These are phyloP conservation scores for Oscheius sp. DNA, from an alignment of 2,888 invertebrate species.

Conservation along the genomic window DNA sequence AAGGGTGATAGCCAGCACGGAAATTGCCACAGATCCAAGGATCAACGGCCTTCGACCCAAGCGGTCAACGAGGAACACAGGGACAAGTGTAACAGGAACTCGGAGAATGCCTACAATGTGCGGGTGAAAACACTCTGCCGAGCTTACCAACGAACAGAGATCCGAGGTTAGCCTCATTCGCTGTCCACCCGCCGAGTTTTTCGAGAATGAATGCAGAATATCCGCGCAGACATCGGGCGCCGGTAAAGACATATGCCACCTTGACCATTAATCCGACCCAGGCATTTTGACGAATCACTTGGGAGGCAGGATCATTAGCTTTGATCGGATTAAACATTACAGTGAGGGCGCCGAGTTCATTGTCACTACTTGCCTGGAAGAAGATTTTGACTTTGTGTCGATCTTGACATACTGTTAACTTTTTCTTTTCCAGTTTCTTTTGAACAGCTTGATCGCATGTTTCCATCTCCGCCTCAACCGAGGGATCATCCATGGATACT, in stretches of 20 bases:
- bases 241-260: constrained; percentile 55
- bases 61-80: constrained; percentile 49
- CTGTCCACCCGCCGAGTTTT: constrained; percentile 39
- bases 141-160: constrained; percentile 35
- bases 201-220: constrained; percentile 47
- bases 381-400: no score
- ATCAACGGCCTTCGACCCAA: constrained; percentile 49
- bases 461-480: constrained; percentile 41
- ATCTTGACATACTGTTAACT: constrained; percentile 12
- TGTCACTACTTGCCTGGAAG: no score
- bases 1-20: constrained; percentile 31
- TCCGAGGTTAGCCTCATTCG: constrained; percentile 34
- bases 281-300: constrained; percentile 43
- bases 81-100: constrained; percentile 48
- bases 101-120: constrained; percentile 39
- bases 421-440: constrained; percentile 37
- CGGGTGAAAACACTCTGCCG: background rate
- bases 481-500: constrained; percentile 35
- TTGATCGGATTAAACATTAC: constrained; percentile 48
- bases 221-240: constrained; percentile 45
- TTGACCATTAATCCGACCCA: constrained; percentile 49
- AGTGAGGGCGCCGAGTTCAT: constrained; percentile 29
- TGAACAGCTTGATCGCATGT: constrained; percentile 35
- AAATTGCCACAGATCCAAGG: constrained; percentile 38
- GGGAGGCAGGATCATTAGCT: constrained; percentile 38